A percentile compares a stretch with the other conserved stretches of the same genome.
Evolutionary conservation across 1,140 invertebrate genomes (phyloP).

Genomic region (Drosophila paulistorum): DNA sequence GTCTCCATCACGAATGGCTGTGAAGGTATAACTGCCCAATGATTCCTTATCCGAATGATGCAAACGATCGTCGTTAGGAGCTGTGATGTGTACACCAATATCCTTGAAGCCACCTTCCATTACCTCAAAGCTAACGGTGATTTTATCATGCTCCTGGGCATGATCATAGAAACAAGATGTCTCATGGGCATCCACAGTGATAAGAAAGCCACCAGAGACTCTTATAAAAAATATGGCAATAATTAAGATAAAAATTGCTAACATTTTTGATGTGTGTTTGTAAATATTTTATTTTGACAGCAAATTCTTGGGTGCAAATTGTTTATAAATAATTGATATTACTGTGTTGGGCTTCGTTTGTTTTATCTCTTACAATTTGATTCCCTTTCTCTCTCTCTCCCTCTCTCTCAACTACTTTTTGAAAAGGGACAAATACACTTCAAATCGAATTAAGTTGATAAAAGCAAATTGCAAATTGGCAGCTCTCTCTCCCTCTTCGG

Average conservation of each 20-base stretch:
- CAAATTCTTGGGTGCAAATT: background rate
- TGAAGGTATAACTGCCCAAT: conserved; percentile 51
- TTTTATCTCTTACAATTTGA: conserved; percentile 45
- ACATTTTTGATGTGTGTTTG: conserved; percentile 31
- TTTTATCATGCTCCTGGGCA: conserved; percentile 35
- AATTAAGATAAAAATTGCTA: conserved; percentile 18
- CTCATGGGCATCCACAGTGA: conserved; percentile 67
- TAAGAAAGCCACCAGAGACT: conserved; percentile 26
- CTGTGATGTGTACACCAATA: conserved; percentile 43
- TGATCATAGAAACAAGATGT: conserved; percentile 52
- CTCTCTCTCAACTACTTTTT: conserved; percentile 1
- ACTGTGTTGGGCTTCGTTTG: no score
- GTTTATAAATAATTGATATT: conserved; percentile 63
- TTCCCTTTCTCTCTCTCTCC: background rate
- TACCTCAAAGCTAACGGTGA: conserved; percentile 62
- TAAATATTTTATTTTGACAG: conserved; percentile 19
- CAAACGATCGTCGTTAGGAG: conserved; percentile 27
- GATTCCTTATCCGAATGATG: conserved; percentile 34
- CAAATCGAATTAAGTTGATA: conserved; percentile 80
- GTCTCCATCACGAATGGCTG: conserved; percentile 35
- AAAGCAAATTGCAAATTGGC: conserved; percentile 77
- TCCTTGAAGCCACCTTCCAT: conserved; percentile 73
- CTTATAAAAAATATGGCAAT: conserved; percentile 8
- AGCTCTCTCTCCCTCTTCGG: conserved; percentile 16
- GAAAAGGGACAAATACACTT: conserved; percentile 52